Conservation (phyloP, 2,888 invertebrate genomes). For the Strigamia maritima region DNA sequence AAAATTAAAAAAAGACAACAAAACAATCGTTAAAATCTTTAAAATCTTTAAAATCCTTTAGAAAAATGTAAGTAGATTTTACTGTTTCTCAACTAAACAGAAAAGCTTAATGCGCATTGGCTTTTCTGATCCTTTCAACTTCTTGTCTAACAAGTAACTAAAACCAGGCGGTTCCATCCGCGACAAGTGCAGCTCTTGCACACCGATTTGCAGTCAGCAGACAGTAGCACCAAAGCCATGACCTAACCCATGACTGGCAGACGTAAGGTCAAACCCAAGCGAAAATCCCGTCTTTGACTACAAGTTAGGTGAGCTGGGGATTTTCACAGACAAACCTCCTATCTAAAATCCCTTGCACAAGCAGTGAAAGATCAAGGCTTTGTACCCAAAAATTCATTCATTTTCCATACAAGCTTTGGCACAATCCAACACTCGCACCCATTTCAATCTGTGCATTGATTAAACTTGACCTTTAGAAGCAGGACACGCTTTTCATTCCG, state of each 20-base stretch:
- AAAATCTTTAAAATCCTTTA: not conserved
- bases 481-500: not conserved
- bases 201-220: conserved; percentile 23
- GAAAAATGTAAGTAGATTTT: not conserved
- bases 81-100: not conserved
- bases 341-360: not conserved
- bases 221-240: conserved; percentile 11
- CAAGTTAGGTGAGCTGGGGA: not conserved
- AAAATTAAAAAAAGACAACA: not conserved
- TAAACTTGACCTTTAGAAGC: not conserved
- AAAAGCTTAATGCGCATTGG: not conserved
- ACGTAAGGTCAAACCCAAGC: not conserved
- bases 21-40: no score
- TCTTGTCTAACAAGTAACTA: not conserved
- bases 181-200: not conserved
- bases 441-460: conserved; percentile 18
- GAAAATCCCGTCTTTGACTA: not conserved
- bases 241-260: conserved; percentile 18
- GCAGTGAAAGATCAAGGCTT: not conserved
- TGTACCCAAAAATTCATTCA: not conserved
- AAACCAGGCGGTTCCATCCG: not conserved
- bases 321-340: not conserved
- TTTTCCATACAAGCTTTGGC: no score
- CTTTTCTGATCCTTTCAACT: conserved; percentile 17
- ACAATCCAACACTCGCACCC: not conserved